phyloP scores from a whole-genome alignment of 1,140 invertebrate species.

The Zaprionus africanus region DNA sequence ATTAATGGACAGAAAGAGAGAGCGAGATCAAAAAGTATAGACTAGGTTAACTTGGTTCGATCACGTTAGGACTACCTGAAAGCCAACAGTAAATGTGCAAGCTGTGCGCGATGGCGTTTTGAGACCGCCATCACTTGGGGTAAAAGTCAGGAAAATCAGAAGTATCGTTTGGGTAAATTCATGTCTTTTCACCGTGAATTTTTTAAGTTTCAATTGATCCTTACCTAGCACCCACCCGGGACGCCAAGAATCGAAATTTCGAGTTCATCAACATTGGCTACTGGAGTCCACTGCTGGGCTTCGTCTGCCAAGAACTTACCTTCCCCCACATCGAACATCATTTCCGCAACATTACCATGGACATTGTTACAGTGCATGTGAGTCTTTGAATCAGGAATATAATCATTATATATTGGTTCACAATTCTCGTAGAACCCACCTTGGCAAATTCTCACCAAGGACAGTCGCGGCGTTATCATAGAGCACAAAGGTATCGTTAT shows the following conservation, averaged over 20 bases:
- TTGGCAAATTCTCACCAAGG: slow-evolving; percentile 90
- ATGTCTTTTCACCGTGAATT: no score
- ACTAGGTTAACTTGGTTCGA: not conserved
- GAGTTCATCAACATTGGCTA: slow-evolving; percentile 88
- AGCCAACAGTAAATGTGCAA: slow-evolving; percentile 88
- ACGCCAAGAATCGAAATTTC: slow-evolving; percentile 68
- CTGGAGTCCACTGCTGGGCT: slow-evolving; percentile 90
- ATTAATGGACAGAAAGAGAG: not conserved
- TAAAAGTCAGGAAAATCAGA: slow-evolving; percentile 73
- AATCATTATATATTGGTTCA: slow-evolving; percentile 65
- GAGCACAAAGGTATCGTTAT: slow-evolving; percentile 90
- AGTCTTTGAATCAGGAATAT: slow-evolving; percentile 73
- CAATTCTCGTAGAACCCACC: slow-evolving; percentile 90
- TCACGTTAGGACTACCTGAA: slow-evolving; percentile 65
- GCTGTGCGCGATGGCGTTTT: slow-evolving; percentile 84
- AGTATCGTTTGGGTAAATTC: slow-evolving; percentile 45
- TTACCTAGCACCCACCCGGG: slow-evolving; percentile 41
- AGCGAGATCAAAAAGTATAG: not conserved
- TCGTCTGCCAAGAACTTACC: slow-evolving; percentile 88
- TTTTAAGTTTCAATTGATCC: not conserved
- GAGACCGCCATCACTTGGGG: slow-evolving; percentile 81
- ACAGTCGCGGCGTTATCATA: slow-evolving; percentile 86
- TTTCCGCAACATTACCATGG: slow-evolving; percentile 90
- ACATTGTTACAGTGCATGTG: slow-evolving; percentile 86
- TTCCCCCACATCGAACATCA: slow-evolving; percentile 92